phyloP scores from a whole-genome alignment of 2,888 invertebrate genomes.

The Seladonia tumulorum region DNA sequence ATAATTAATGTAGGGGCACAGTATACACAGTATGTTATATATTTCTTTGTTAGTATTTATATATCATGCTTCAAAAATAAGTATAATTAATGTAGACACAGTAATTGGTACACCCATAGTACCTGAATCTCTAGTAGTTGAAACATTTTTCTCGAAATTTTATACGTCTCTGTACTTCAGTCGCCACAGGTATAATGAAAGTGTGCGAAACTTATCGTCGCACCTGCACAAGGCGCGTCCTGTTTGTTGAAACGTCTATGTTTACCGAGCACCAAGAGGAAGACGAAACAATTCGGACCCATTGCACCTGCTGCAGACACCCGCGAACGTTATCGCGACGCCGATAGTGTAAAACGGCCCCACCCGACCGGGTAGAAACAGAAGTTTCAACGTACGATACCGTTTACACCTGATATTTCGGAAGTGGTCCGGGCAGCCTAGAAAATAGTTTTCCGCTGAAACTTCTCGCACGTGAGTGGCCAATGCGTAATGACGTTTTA shows the following conservation, averaged over 20 bases:
- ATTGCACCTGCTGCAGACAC: constrained; percentile 18
- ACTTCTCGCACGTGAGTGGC: constrained; percentile 21
- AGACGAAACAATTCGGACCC: constrained; percentile 24
- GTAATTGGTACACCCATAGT: too few relatives aligned
- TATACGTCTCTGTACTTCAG: background rate
- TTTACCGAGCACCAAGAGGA: constrained; percentile 35
- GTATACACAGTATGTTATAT: too few relatives aligned
- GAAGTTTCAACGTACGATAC: background rate
- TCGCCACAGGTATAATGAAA: background rate
- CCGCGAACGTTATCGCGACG: background rate
- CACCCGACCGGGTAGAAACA: background rate
- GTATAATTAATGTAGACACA: too few relatives aligned
- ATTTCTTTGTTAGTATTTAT: too few relatives aligned
- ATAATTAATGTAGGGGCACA: too few relatives aligned
- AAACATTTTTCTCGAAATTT: too few relatives aligned
- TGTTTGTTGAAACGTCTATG: constrained; percentile 31
- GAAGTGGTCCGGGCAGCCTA: background rate
- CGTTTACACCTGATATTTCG: background rate
- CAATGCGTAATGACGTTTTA: constrained; percentile 44
- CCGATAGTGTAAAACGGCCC: background rate
- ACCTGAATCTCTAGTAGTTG: too few relatives aligned
- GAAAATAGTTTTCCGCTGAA: background rate
- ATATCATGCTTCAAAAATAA: too few relatives aligned
- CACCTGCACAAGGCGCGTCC: constrained; percentile 38
- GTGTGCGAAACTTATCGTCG: constrained; percentile 20